These are phyloP conservation scores for Jacana jacana DNA, from an alignment of 2,113 vertebrate species.

Conservation along the genomic window DNA sequence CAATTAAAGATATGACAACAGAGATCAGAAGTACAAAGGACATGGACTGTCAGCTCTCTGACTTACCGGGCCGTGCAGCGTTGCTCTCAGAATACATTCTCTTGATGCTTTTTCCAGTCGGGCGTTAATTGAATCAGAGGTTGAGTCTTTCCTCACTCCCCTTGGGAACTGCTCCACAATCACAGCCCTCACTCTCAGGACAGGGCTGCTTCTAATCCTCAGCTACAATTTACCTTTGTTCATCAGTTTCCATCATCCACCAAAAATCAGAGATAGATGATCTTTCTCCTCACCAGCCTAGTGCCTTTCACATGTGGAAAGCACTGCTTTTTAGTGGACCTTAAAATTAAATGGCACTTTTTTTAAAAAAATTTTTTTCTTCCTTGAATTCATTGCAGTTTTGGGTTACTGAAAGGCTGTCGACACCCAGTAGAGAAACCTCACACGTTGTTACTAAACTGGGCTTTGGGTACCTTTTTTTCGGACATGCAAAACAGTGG, in stretches of 20 bases:
- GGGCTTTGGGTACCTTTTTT: not conserved
- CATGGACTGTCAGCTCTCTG: not conserved
- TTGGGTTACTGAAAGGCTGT: not conserved
- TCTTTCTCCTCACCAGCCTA: not conserved
- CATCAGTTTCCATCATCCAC: not conserved
- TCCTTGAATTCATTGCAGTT: not conserved
- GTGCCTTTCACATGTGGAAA: not conserved
- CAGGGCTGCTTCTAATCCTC: not conserved
- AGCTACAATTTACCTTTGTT: constrained; percentile 9
- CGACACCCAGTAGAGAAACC: not conserved
- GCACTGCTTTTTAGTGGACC: not conserved
- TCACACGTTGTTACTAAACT: not conserved
- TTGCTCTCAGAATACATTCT: not conserved
- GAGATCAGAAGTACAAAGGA: not conserved
- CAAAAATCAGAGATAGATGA: not conserved
- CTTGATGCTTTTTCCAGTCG: not conserved
- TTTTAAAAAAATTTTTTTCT: too few species aligned
- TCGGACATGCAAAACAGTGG: not conserved
- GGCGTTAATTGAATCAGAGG: not conserved
- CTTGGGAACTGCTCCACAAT: not conserved
- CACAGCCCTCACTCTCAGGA: not conserved
- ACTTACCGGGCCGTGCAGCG: not conserved
- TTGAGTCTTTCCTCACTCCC: constrained; percentile 31
- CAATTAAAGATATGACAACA: not conserved
- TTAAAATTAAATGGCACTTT: not conserved